Conservation (phyloP, 2,888 invertebrate species). For the Barypeithes pellucidus region DNA sequence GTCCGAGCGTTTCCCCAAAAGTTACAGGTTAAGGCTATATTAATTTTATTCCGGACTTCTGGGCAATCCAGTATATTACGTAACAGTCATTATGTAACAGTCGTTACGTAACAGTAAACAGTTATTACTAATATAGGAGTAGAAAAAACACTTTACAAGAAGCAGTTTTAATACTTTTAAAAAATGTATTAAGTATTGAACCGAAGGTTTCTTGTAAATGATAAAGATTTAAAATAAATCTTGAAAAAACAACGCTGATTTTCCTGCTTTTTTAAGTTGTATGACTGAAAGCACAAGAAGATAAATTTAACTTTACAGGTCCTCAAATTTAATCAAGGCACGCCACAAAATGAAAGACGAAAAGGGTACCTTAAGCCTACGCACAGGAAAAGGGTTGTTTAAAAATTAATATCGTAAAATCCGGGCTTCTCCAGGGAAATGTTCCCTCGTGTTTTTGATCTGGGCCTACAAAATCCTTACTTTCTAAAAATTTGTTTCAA, state of each 20-base stretch:
- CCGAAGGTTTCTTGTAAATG: neutral
- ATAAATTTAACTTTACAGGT: neutral
- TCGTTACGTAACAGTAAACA: too few species aligned
- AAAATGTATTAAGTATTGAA: too few species aligned
- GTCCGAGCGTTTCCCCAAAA: too few species aligned
- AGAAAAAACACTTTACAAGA: too few species aligned
- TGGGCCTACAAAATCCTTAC: neutral
- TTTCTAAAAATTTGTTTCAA: neutral
- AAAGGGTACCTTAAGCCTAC: neutral
- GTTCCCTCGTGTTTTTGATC: neutral
- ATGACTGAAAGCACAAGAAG: neutral
- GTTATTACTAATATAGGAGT: too few species aligned
- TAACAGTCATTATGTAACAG: too few species aligned
- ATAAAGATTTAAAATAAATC: neutral
- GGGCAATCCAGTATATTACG: too few species aligned
- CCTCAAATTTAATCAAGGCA: conserved; percentile 28
- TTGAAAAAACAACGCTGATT: neutral
- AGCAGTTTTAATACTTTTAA: too few species aligned
- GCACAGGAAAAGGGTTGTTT: neutral
- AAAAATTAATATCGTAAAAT: conserved; percentile 5
- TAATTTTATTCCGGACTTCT: too few species aligned
- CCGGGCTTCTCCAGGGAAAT: neutral
- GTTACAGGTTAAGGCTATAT: too few species aligned
- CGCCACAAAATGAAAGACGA: neutral
- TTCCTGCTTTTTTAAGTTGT: neutral